Percentiles rank a stretch among this genome's conserved stretches.
Conservation (phyloP, 2,888 invertebrate species). For the Synergus laeviventris region DNA sequence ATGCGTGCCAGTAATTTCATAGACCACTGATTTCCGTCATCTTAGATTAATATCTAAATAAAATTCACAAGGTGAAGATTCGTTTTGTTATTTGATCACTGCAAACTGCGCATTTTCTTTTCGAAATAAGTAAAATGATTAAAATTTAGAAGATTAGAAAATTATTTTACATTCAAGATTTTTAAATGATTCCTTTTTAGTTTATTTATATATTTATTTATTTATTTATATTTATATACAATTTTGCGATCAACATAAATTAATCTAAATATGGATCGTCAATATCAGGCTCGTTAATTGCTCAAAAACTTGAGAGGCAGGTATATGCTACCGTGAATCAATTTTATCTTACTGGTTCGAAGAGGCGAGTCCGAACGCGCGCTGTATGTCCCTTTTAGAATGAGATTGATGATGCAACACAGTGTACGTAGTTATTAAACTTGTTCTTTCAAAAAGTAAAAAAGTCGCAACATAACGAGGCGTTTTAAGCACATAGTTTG, state of each 20-base stretch:
- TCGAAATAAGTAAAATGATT: too few relatives aligned
- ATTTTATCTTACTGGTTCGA: constrained; percentile 4
- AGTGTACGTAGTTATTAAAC: constrained; percentile 28
- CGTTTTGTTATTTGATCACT: neutral
- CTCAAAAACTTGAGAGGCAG: neutral
- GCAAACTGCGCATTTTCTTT: neutral
- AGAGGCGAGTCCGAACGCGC: too few relatives aligned
- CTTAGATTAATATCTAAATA: neutral
- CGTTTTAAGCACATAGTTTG: neutral
- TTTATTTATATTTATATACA: too few relatives aligned
- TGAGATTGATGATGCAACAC: constrained; percentile 17
- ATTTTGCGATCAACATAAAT: neutral
- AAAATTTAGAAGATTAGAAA: too few relatives aligned
- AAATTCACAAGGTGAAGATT: constrained; percentile 7
- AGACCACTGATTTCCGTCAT: constrained; percentile 27
- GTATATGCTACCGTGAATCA: neutral
- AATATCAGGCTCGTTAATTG: neutral
- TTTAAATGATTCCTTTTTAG: too few relatives aligned
- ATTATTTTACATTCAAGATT: too few relatives aligned
- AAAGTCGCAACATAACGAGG: neutral
- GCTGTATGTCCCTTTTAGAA: too few relatives aligned
- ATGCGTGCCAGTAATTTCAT: constrained; percentile 28
- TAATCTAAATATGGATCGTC: neutral
- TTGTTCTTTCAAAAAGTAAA: neutral
- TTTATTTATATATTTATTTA: too few relatives aligned